These are phyloP conservation scores for Boloria euphrosyne DNA, from an alignment of 2,888 invertebrate genomes.

Conservation along the genomic window DNA sequence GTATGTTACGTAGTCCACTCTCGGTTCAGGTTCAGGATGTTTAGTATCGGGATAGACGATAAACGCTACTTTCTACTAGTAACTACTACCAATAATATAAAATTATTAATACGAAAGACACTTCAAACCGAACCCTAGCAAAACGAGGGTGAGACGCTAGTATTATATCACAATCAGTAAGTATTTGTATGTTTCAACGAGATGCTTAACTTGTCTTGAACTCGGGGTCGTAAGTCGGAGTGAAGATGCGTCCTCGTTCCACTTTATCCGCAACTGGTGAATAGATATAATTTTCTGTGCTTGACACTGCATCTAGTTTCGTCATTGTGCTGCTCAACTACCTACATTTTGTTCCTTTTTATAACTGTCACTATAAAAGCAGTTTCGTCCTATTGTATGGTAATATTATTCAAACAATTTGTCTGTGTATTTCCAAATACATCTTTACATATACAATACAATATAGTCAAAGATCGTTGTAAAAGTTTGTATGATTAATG, in stretches of 20 bases:
- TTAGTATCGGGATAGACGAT: too few relatives aligned
- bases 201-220: constrained; percentile 53
- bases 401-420: constrained; percentile 36
- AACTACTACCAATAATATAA: too few relatives aligned
- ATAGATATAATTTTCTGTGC: constrained; percentile 81
- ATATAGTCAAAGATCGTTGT: too few relatives aligned
- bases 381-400: constrained; percentile 44
- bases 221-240: constrained; percentile 56
- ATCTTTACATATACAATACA: too few relatives aligned
- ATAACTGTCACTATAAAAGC: constrained; percentile 61
- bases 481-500: too few relatives aligned
- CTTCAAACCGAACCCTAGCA: too few relatives aligned
- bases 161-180: constrained; percentile 28
- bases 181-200: constrained; percentile 32
- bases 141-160: too few relatives aligned
- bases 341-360: constrained; percentile 67
- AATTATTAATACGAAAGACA: too few relatives aligned
- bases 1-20: too few relatives aligned
- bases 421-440: constrained; percentile 8
- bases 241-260: constrained; percentile 74
- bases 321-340: constrained; percentile 68
- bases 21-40: too few relatives aligned
- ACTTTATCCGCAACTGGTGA: constrained; percentile 73
- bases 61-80: too few relatives aligned
- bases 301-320: constrained; percentile 72